phyloP scores from a whole-genome alignment of 2,888 invertebrate genomes.

The Podotricha telesiphe region DNA sequence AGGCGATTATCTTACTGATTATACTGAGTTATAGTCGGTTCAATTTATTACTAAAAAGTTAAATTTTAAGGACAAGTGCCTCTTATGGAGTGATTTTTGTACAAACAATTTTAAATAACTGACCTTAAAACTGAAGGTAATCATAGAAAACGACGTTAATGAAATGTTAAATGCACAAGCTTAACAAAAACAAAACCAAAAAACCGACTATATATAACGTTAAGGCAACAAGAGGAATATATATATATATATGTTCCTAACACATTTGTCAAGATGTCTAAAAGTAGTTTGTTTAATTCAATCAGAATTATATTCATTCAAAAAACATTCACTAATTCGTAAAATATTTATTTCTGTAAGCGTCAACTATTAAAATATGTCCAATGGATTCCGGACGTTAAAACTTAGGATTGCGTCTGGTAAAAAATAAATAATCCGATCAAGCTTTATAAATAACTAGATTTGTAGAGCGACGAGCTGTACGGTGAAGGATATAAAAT shows the following conservation, averaged over 20 bases:
- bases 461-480: conserved; percentile 67
- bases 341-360: conserved; percentile 46
- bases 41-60: too few relatives aligned
- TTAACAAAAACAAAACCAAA: neutral
- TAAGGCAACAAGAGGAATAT: conserved; percentile 35
- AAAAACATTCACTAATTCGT: conserved; percentile 41
- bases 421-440: conserved; percentile 49
- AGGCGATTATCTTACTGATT: too few relatives aligned
- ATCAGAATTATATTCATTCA: conserved; percentile 34
- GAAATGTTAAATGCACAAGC: neutral
- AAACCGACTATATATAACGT: neutral
- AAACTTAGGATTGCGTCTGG: conserved; percentile 58
- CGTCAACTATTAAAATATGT: conserved; percentile 42
- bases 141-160: neutral
- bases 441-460: conserved; percentile 70
- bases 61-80: too few relatives aligned
- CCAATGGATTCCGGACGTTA: conserved; percentile 41
- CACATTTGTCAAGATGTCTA: conserved; percentile 38
- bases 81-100: too few relatives aligned
- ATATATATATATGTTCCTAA: conserved; percentile 19
- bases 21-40: too few relatives aligned
- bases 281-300: conserved; percentile 36
- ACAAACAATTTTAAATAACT: too few relatives aligned
- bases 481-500: conserved; percentile 35
- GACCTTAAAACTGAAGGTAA: too few relatives aligned